Evolutionary conservation across 2,113 vertebrate genomes (phyloP).

Genomic region (Istiophorus platypterus): DNA sequence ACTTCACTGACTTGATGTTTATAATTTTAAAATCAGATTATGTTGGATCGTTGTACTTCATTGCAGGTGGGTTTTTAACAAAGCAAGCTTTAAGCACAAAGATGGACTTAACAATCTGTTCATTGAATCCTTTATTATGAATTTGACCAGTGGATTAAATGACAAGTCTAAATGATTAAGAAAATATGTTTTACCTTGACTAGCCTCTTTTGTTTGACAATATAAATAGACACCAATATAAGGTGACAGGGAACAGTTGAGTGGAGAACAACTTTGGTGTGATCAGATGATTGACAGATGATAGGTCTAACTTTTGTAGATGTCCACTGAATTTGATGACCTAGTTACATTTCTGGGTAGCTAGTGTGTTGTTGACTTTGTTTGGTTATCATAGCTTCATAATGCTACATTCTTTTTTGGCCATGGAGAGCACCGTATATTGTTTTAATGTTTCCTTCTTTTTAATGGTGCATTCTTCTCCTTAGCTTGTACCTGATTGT

Average conservation of each 20-base stretch:
- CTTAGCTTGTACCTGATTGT: not conserved
- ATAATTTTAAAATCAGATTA: not conserved
- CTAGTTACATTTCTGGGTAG: not conserved
- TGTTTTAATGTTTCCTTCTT: not conserved
- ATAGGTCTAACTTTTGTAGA: not conserved
- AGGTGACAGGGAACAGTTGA: not conserved
- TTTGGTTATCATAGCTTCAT: not conserved
- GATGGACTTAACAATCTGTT: not conserved
- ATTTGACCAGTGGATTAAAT: no score
- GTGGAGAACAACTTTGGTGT: not conserved
- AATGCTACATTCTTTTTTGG: not conserved
- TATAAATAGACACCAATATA: no score
- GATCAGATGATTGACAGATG: not conserved
- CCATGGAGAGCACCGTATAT: not conserved
- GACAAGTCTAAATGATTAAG: no score
- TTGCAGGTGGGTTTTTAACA: not conserved
- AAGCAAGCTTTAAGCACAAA: not conserved
- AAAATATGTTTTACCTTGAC: no score
- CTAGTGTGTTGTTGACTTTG: not conserved
- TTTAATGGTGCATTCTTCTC: not conserved
- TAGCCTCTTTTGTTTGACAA: no score
- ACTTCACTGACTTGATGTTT: constrained; percentile 2
- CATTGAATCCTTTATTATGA: no score
- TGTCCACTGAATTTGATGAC: not conserved
- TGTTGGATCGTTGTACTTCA: not conserved